phyloP scores from a whole-genome alignment of 2,113 vertebrate species.

The Siniperca chuatsi region DNA sequence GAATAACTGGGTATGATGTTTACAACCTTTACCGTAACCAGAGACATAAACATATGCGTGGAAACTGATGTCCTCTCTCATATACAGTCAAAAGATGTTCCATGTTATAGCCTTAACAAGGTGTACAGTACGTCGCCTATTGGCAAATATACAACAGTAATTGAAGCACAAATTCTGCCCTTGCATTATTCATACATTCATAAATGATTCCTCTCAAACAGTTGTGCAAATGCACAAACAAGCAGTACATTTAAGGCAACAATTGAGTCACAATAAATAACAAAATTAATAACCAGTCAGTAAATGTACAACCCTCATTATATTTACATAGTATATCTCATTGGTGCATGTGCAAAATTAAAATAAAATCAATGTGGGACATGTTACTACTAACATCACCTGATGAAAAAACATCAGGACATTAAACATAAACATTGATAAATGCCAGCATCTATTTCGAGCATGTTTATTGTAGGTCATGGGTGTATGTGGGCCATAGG shows the following conservation, averaged over 20 bases:
- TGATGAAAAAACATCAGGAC: background rate
- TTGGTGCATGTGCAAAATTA: no score
- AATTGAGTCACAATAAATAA: background rate
- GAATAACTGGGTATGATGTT: background rate
- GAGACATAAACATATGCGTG: background rate
- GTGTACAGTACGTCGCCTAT: background rate
- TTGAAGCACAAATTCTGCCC: background rate
- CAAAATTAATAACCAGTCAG: background rate
- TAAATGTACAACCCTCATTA: background rate
- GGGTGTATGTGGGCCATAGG: constrained; percentile 27
- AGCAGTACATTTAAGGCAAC: background rate
- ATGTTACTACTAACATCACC: background rate
- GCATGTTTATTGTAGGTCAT: constrained; percentile 30
- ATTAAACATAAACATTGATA: background rate
- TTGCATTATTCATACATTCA: constrained; percentile 28
- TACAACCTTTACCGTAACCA: background rate
- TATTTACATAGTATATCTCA: background rate
- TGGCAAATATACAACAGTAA: background rate
- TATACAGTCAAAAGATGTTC: background rate
- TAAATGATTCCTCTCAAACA: background rate
- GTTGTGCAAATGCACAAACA: background rate
- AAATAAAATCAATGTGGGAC: background rate
- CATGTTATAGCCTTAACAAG: background rate
- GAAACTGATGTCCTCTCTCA: background rate
- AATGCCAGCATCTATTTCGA: constrained; percentile 32